Conservation (phyloP, 2,888 invertebrate species). For the Athalia circularis region DNA sequence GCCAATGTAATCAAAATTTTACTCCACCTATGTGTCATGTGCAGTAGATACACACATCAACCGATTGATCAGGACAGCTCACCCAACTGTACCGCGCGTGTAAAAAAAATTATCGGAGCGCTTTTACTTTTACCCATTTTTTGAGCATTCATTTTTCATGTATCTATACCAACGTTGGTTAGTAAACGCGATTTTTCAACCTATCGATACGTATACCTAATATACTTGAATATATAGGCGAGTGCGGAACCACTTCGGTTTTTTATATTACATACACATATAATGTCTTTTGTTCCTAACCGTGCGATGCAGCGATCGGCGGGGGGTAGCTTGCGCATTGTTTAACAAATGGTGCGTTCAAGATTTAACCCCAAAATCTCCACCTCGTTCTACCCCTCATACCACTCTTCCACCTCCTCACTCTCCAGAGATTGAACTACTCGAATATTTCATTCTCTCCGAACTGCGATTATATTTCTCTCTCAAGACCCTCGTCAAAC, state of each 20-base stretch:
- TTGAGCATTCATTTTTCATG: no score
- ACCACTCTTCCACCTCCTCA: background rate
- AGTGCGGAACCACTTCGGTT: no score
- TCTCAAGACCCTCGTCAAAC: constrained; percentile 25
- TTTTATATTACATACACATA: constrained; percentile 12
- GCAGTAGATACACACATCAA: background rate
- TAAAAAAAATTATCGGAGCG: no score
- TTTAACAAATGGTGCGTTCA: constrained; percentile 44
- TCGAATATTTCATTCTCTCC: constrained; percentile 18
- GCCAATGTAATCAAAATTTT: constrained; percentile 5
- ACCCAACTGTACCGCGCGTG: no score
- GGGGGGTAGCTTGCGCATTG: constrained; percentile 34
- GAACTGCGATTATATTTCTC: constrained; percentile 28
- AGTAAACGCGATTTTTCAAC: no score
- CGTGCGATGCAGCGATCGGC: constrained; percentile 1
- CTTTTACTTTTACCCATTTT: no score
- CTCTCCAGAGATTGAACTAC: constrained; percentile 27
- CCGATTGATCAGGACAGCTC: no score
- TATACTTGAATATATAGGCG: no score
- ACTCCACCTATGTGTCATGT: background rate
- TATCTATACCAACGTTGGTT: no score
- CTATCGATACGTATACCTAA: no score
- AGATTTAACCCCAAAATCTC: constrained; percentile 3
- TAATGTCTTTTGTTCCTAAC: constrained; percentile 36
- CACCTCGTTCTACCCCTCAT: background rate